A percentile compares a stretch with the other conserved stretches of the same genome.
Conservation (phyloP, 2,113 vertebrate genomes). For the Octodon degus region DNA sequence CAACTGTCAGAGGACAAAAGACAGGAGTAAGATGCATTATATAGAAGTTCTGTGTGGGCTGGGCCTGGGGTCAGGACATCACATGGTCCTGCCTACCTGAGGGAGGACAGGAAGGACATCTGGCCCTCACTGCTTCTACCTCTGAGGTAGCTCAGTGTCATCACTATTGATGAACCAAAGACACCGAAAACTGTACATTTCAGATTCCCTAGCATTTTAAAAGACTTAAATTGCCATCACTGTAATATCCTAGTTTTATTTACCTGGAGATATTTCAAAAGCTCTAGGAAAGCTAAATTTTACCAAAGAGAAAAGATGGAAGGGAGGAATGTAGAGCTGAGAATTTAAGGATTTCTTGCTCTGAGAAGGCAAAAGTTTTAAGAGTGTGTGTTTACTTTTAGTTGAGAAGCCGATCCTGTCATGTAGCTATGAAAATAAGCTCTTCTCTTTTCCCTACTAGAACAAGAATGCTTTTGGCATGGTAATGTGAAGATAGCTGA, state of each 20-base stretch:
- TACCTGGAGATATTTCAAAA: conserved; percentile 14
- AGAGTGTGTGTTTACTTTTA: not conserved
- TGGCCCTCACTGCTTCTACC: not conserved
- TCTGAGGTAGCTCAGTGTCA: not conserved
- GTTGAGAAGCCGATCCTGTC: not conserved
- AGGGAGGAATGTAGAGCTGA: not conserved
- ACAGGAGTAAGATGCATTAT: not conserved
- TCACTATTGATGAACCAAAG: not conserved
- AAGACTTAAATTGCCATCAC: not conserved
- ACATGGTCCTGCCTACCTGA: not conserved
- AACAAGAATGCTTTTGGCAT: not conserved
- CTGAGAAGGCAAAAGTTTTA: conserved; percentile 32
- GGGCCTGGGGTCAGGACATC: not conserved
- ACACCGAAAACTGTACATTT: not conserved
- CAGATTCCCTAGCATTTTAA: conserved; percentile 25
- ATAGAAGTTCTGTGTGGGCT: not conserved
- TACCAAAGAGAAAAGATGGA: conserved; percentile 1
- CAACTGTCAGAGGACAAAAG: not conserved
- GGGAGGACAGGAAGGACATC: not conserved
- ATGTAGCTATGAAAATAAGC: not conserved
- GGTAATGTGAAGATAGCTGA: not conserved
- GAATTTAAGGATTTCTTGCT: conserved; percentile 29
- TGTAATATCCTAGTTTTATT: conserved; percentile 8
- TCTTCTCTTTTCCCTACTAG: not conserved
- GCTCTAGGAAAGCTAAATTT: not conserved